Conservation (phyloP, 2,888 invertebrate genomes). For the Thymelicus acteon region DNA sequence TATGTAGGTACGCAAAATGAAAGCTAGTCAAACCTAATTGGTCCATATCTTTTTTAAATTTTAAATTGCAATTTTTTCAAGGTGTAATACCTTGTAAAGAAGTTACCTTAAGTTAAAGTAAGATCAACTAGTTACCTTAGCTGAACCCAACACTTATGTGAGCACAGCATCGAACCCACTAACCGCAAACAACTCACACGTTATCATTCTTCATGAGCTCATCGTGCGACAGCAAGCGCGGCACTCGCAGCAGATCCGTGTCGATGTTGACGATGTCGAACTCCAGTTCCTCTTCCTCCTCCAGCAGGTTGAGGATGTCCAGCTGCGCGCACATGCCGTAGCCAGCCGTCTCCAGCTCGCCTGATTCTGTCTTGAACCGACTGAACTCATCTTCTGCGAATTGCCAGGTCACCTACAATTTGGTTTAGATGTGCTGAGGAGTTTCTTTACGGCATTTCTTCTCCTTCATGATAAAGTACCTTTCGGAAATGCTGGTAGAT, state of each 20-base stretch:
- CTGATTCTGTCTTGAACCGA: constrained; percentile 29
- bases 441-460: no score
- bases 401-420: constrained; percentile 57
- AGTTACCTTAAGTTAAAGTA: no score
- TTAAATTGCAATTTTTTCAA: no score
- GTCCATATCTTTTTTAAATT: no score
- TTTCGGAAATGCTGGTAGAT: no score
- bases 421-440: neutral
- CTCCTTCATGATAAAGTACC: no score
- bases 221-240: constrained; percentile 57
- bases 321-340: constrained; percentile 42
- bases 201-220: constrained; percentile 43
- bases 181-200: neutral
- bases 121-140: no score
- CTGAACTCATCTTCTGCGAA: constrained; percentile 54
- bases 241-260: constrained; percentile 60
- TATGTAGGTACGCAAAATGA: no score
- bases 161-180: no score
- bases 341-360: constrained; percentile 1
- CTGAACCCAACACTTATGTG: no score
- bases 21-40: no score
- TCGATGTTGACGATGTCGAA: constrained; percentile 76
- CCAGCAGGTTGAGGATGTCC: constrained; percentile 59
- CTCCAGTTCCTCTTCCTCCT: constrained; percentile 82
- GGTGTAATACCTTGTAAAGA: no score